These are phyloP conservation scores for Prunella strophiata DNA, from an alignment of 2,797 vertebrate species.

Conservation along the genomic window DNA sequence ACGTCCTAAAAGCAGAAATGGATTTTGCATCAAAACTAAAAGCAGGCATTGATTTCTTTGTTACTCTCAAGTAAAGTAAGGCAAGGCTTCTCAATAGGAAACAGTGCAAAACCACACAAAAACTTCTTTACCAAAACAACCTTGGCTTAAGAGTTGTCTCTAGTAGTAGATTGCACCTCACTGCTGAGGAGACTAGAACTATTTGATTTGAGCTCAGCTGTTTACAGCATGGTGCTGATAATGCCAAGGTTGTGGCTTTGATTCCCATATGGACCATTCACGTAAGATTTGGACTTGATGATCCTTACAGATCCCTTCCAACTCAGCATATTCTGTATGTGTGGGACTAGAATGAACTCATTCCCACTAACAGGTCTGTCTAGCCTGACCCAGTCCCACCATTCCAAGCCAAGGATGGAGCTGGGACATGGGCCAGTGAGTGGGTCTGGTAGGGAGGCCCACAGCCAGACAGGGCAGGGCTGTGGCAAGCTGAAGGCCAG, in stretches of 20 bases:
- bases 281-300: not conserved
- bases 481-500: not conserved
- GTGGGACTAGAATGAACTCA: not conserved
- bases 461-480: not conserved
- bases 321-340: not conserved
- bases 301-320: not conserved
- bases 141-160: not conserved
- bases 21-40: not conserved
- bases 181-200: not conserved
- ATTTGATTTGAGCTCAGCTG: not conserved
- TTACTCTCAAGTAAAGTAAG: not conserved
- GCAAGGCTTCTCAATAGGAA: not conserved
- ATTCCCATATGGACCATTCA: too few species aligned
- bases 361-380: not conserved
- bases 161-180: not conserved
- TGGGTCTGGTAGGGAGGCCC: not conserved
- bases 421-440: fast-evolving
- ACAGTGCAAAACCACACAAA: not conserved
- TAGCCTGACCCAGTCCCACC: not conserved
- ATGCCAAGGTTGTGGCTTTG: not conserved
- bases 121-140: not conserved
- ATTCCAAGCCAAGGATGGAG: not conserved
- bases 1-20: not conserved
- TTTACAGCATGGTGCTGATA: not conserved
- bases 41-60: not conserved